Evolutionary conservation across 2,888 invertebrate species (phyloP), one percentile per base, ranked within the genome.

Genomic region (Lithodes maja): DNA sequence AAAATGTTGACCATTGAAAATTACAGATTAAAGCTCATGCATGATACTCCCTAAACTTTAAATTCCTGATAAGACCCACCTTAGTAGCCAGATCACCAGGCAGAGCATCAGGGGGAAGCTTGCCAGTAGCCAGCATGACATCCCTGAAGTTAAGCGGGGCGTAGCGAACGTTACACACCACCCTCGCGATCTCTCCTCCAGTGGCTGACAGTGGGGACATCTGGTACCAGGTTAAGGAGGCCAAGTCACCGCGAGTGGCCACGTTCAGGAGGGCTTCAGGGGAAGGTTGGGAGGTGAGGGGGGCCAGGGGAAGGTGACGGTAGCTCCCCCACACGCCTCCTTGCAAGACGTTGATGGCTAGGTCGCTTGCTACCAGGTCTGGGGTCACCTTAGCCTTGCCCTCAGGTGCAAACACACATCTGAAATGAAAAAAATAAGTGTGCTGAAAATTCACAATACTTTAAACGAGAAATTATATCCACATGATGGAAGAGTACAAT

Each of bases 121-220:
- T 99, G 92, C 99, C 99, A 52, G 98, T 98, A 54, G 99, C 99
- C 93, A 99, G 94, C 99, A 99, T 99, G 92, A 99, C 96, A 94
- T 99, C 99, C 92, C 99, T 96, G 97, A 99, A 99, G 95, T 99
- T 99, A 90, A 99, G 95, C 74, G 99, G 97, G 1, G 98, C 97
- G 94, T 97, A 99, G 94, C 98, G 97, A 15, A 99, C 98, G 92
- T 95, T 95, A 94, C 98, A 98, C 81, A 98, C 94, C 7, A 78
- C 12, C 15, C 68, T 53, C 49, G 53, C 55, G 9, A 52, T 50
- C 3, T 79, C 74, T 50, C 2, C 53, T 33, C n/a, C 94, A 89
- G 94, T 94, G 93, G 94, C 95, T 93, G 96, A 95, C 93, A 95
- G 95, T 75, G 96, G 95, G 81, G 96, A 95, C 86, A 97, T 97